Percentiles rank a stretch among this genome's conserved stretches.
Conservation (phyloP, 2,113 vertebrate genomes). For the Thalassarche chlororhynchos region DNA sequence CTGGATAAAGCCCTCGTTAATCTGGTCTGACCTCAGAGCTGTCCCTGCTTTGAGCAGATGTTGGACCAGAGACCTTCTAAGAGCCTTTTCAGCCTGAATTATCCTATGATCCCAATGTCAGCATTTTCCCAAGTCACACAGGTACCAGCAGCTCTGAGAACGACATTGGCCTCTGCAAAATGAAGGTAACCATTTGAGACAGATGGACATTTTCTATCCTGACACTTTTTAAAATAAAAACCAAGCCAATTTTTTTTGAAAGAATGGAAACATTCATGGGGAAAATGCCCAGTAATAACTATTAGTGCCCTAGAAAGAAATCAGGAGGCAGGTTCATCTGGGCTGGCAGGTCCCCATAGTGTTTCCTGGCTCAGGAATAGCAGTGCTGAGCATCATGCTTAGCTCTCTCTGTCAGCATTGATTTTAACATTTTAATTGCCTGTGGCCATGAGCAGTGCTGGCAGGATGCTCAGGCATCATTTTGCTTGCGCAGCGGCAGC, state of each 20-base stretch:
- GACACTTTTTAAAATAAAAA: neutral
- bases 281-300: neutral
- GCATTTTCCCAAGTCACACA: neutral
- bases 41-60: neutral
- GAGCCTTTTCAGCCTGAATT: neutral
- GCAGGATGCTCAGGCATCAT: neutral
- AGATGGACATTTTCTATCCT: neutral
- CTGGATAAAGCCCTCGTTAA: neutral
- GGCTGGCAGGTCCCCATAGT: neutral
- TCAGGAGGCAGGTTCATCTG: neutral
- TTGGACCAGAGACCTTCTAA: neutral
- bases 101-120: neutral
- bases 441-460: neutral
- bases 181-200: neutral
- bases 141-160: neutral
- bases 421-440: neutral
- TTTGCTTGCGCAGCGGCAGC: neutral
- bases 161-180: neutral
- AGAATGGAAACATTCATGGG: neutral
- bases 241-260: neutral
- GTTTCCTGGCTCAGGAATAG: neutral
- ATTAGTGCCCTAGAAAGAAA: neutral
- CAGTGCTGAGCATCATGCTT: neutral
- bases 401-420: neutral
- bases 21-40: neutral